Conservation (phyloP, 1,140 invertebrate species). For the Zophobas atratus region DNA sequence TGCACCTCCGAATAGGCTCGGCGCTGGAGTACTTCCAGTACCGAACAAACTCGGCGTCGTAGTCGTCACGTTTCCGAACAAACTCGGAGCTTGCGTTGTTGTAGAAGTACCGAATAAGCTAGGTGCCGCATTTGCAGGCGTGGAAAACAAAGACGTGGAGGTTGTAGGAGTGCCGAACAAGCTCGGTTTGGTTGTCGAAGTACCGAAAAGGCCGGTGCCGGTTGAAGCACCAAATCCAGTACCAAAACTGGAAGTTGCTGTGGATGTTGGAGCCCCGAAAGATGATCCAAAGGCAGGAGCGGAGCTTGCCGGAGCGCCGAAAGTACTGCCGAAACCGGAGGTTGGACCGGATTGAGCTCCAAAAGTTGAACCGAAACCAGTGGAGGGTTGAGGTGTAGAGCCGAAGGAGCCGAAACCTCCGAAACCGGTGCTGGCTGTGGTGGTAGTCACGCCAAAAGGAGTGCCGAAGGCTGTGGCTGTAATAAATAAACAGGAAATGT, state of each 20-base stretch:
- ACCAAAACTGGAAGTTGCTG: slow-evolving; percentile 59
- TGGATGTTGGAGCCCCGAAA: slow-evolving; percentile 62
- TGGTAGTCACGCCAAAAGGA: slow-evolving; percentile 59
- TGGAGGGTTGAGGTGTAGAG: slow-evolving; percentile 28
- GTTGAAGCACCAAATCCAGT: slow-evolving; percentile 67
- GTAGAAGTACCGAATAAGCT: slow-evolving; percentile 54
- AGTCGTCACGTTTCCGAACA: slow-evolving; percentile 59
- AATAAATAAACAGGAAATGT: background rate
- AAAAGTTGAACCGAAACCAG: slow-evolving; percentile 59
- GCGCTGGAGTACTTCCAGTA: slow-evolving; percentile 56
- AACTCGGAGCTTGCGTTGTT: slow-evolving; percentile 65
- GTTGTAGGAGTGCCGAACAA: slow-evolving; percentile 67
- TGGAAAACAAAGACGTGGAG: slow-evolving; percentile 66
- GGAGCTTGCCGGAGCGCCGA: slow-evolving; percentile 66
- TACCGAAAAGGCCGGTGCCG: slow-evolving; percentile 63
- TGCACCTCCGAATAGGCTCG: slow-evolving; percentile 46
- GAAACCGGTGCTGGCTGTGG: slow-evolving; percentile 54
- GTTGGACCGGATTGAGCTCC: slow-evolving; percentile 40
- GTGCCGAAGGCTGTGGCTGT: slow-evolving; percentile 59
- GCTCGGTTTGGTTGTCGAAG: slow-evolving; percentile 58
- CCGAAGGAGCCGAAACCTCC: slow-evolving; percentile 56
- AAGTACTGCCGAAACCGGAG: slow-evolving; percentile 64
- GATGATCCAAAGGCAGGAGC: slow-evolving; percentile 66
- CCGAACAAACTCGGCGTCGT: slow-evolving; percentile 60
- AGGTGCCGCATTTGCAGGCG: slow-evolving; percentile 59